These are phyloP conservation scores for Limnephilus rhombicus DNA, from an alignment of 2,888 invertebrate species.

Conservation along the genomic window DNA sequence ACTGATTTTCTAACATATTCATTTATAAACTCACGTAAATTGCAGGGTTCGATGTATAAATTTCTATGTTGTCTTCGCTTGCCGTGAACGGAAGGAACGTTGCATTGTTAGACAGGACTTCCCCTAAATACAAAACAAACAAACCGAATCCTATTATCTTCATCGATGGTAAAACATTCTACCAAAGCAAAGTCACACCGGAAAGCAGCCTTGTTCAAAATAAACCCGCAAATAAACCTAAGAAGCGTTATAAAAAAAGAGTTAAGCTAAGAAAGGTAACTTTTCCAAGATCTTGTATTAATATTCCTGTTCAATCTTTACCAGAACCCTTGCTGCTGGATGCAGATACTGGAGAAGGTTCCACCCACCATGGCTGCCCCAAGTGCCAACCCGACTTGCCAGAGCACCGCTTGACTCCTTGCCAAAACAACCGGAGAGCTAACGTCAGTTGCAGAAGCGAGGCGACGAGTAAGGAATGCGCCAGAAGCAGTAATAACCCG, in stretches of 20 bases:
- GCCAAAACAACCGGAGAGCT: not conserved
- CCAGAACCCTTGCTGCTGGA: slow-evolving; percentile 59
- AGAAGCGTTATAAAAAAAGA: slow-evolving; percentile 25
- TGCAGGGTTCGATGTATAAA: not conserved
- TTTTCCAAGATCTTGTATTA: slow-evolving; percentile 54
- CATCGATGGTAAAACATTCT: slow-evolving; percentile 35
- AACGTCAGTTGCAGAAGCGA: slow-evolving; percentile 51
- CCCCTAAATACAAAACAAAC: slow-evolving; percentile 11
- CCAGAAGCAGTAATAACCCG: slow-evolving; percentile 71
- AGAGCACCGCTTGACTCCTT: not conserved
- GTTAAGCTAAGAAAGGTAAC: slow-evolving; percentile 29
- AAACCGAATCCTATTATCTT: slow-evolving; percentile 7
- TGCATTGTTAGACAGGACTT: slow-evolving; percentile 52
- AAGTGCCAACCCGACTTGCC: slow-evolving; percentile 3
- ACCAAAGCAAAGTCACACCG: not conserved
- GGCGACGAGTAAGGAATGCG: slow-evolving; percentile 74
- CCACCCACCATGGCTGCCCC: not conserved
- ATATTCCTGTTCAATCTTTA: slow-evolving; percentile 65
- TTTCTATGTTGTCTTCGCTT: slow-evolving; percentile 48
- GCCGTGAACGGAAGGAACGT: slow-evolving; percentile 58
- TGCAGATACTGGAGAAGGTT: not conserved
- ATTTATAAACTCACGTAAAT: slow-evolving; percentile 8
- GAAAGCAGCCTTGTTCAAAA: not conserved
- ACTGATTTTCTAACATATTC: slow-evolving; percentile 16
- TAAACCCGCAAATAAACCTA: not conserved